Evolutionary conservation across 1,140 invertebrate genomes (phyloP).

Genomic region (Scylla paramamosain): DNA sequence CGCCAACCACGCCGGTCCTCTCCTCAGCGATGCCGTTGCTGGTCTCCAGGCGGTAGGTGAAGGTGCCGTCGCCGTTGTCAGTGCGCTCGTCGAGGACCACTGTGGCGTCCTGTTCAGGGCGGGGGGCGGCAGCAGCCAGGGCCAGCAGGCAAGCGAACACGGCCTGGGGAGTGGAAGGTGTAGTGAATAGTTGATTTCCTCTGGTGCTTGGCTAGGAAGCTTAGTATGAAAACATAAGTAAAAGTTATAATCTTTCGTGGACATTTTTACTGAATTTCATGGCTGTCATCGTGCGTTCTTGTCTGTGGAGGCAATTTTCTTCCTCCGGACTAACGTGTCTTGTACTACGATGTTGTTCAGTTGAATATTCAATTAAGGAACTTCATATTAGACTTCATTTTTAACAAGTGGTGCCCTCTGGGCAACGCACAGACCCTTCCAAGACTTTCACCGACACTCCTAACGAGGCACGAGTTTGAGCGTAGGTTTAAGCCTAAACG

Average conservation of each 20-base stretch:
- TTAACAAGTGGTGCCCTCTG: background rate
- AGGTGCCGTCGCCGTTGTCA: constrained; percentile 49
- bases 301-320: background rate
- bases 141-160: constrained; percentile 29
- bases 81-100: background rate
- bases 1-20: background rate
- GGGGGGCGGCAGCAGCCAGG: constrained; percentile 6
- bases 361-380: no score
- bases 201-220: background rate
- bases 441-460: background rate
- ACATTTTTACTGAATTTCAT: background rate
- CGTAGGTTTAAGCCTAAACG: background rate
- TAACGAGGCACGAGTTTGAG: background rate
- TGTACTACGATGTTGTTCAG: no score
- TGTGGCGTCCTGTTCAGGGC: background rate
- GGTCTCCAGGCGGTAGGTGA: constrained; percentile 37
- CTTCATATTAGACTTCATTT: no score
- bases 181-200: background rate
- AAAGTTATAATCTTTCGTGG: no score
- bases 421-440: background rate
- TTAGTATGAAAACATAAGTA: no score
- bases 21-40: constrained; percentile 26
- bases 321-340: background rate
- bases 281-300: background rate
- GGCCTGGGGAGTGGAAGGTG: background rate